Conservation (phyloP, 2,888 invertebrate genomes). For the Andrena marginata region DNA sequence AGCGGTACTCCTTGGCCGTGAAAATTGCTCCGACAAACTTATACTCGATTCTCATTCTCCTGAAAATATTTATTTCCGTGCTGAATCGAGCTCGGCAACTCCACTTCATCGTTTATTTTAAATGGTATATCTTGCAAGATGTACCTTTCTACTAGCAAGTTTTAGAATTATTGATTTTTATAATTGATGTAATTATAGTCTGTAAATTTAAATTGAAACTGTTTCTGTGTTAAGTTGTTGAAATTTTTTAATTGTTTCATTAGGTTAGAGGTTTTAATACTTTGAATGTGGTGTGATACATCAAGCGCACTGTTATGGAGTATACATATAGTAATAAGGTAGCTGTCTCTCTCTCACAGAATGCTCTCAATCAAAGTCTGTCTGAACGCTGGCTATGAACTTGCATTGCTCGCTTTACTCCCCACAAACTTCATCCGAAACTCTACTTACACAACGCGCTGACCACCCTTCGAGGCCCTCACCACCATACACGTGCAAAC, state of each 20-base stretch:
- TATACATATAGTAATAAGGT: background rate
- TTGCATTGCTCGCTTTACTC: constrained; percentile 1
- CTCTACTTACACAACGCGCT: background rate
- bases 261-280: background rate
- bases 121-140: background rate
- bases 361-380: constrained; percentile 10
- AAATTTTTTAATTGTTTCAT: background rate
- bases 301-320: background rate
- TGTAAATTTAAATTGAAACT: background rate
- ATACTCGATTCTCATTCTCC: background rate
- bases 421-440: background rate
- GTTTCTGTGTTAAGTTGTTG: background rate
- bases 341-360: background rate
- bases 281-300: background rate
- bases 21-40: background rate
- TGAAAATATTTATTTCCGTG: background rate
- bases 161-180: background rate
- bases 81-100: background rate
- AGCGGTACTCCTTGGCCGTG: background rate
- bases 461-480: background rate
- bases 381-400: background rate
- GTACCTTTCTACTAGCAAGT: background rate
- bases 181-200: background rate
- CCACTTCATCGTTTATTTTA: no score
- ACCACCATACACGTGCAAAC: background rate